Evolutionary conservation across 2,113 vertebrate species (phyloP).

Genomic region (Petromus typicus): DNA sequence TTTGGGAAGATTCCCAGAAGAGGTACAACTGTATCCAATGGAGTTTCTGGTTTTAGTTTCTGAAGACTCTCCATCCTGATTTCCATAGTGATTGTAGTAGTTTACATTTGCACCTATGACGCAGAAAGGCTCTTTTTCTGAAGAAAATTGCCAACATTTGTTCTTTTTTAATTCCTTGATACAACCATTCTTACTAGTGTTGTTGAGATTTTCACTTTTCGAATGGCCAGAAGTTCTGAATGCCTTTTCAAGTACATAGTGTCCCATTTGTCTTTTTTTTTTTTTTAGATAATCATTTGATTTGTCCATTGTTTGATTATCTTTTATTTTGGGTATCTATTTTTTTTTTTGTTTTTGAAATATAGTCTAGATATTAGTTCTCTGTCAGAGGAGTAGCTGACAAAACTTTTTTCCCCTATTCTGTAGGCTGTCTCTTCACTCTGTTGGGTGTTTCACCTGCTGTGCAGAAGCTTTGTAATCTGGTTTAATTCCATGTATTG

Average conservation of each 20-base stretch:
- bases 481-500: background rate
- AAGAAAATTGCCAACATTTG: background rate
- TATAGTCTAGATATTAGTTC: background rate
- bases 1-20: background rate
- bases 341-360: background rate
- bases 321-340: background rate
- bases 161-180: background rate
- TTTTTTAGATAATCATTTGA: background rate
- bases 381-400: background rate
- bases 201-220: background rate
- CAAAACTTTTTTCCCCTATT: background rate
- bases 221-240: background rate
- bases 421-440: background rate
- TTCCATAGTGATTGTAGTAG: background rate
- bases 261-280: background rate
- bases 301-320: background rate
- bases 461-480: background rate
- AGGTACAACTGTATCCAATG: background rate
- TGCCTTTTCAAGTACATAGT: background rate
- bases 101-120: background rate
- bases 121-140: background rate
- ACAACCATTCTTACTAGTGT: background rate
- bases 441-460: background rate
- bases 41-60: background rate
- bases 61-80: background rate